Evolutionary conservation across 2,797 vertebrate genomes (phyloP), one percentile per base, ranked within the genome.

Genomic region (Xyrichtys novacula): DNA sequence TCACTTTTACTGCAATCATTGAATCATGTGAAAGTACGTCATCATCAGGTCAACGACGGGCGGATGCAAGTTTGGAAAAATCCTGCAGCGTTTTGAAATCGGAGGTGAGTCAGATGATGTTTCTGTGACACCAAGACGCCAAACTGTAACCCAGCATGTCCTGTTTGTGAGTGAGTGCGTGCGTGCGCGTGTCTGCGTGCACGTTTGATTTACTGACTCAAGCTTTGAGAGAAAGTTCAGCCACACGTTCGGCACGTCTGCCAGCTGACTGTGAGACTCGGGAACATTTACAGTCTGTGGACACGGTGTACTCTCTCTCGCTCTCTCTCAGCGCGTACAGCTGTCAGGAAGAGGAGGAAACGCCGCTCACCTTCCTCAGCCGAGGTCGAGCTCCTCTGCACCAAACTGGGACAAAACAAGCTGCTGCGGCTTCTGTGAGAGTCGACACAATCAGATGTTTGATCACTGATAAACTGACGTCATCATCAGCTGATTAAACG

Each of bases 131-230:
- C 3, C 20, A 22, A 44, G 39, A 44, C 3, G 31, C 7, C 8
- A 2, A 3, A 1, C 17, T 39, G 44, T 64, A 20, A 39, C 25
- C 3, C 3, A 5, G 16, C 12, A n/a, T 26, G 26, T 44, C 43
- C n/a, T 34, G 29, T 53, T 20, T 32, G 12, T 32, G 39, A 29
- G 48, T 43, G 50, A 31, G 36, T 32, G 19, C 25, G 36, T 58
- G 46, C 25, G 46, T 54, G 48, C 12, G 40, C 38, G 32, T 28
- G 42, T 47, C 31, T 48, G 22, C 22, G 50, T 29, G 31, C 23
- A 26, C 58, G 44, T 50, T 20, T 56, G 9, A 40, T 12, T 14
- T n/a, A 22, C 62, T 46, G 34, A 32, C 8, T 49, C 54, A 65
- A 12, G 6, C 29, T 34, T 32, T 17, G 25, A 43, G 23, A 14